Evolutionary conservation across 2,113 vertebrate species (phyloP).

Genomic region (Oryzias javanicus): DNA sequence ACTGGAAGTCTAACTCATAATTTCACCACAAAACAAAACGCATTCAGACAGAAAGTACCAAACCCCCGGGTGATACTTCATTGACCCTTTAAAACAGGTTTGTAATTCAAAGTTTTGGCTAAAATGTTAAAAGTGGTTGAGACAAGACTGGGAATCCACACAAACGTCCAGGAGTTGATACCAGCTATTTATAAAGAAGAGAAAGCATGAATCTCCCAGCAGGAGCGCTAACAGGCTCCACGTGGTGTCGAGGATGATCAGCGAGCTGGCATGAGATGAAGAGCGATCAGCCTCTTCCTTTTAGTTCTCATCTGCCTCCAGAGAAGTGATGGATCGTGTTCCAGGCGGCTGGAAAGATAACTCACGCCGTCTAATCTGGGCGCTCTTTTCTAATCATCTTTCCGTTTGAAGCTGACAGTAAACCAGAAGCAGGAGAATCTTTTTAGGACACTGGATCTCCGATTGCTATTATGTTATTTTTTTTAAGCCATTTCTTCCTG

Average conservation of each 20-base stretch:
- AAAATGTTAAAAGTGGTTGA: slow-evolving; percentile 22
- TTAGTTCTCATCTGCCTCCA: slow-evolving; percentile 32
- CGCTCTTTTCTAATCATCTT: slow-evolving; percentile 54
- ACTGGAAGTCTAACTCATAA: slow-evolving; percentile 43
- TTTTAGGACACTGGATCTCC: slow-evolving; percentile 27
- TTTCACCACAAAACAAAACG: slow-evolving; percentile 24
- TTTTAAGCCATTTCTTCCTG: background rate
- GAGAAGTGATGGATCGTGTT: slow-evolving; percentile 59
- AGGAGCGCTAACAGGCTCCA: slow-evolving; percentile 60
- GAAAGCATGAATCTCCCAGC: slow-evolving; percentile 37
- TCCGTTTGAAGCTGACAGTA: slow-evolving; percentile 52
- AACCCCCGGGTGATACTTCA: too few species aligned
- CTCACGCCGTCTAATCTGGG: slow-evolving; percentile 40
- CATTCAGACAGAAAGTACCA: too few species aligned
- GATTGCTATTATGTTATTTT: slow-evolving; percentile 34
- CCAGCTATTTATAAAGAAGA: slow-evolving; percentile 35
- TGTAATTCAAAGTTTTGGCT: slow-evolving; percentile 50
- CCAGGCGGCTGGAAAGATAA: slow-evolving; percentile 48
- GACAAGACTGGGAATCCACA: slow-evolving; percentile 32
- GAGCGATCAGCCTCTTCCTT: slow-evolving; percentile 25
- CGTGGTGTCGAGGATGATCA: slow-evolving; percentile 62
- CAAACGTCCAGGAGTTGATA: slow-evolving; percentile 30
- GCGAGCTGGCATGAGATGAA: slow-evolving; percentile 72
- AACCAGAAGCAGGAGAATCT: slow-evolving; percentile 41
- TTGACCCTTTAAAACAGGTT: too few species aligned